Evolutionary conservation across 2,888 invertebrate species (phyloP).

Genomic region (Stenoptilia bipunctidactyla): DNA sequence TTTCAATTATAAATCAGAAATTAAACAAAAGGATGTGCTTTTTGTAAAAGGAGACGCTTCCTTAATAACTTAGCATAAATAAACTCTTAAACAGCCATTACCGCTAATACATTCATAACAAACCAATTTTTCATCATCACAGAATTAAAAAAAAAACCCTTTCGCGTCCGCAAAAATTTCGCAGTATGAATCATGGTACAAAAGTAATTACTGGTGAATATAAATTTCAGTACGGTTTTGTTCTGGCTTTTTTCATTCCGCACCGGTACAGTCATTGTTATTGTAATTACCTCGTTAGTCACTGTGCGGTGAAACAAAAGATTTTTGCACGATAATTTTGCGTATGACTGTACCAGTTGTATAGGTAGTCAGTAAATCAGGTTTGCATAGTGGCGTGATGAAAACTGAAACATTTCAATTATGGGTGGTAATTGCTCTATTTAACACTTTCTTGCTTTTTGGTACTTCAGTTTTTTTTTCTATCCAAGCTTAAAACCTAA

Average conservation of each 20-base stretch:
- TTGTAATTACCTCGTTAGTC: conserved; percentile 50
- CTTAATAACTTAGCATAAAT: conserved; percentile 10
- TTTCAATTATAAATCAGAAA: no score
- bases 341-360: not conserved
- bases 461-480: no score
- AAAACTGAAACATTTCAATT: no score
- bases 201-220: conserved; percentile 32
- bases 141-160: no score
- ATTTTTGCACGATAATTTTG: not conserved
- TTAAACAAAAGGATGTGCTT: no score
- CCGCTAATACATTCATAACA: not conserved
- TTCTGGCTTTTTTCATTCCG: conserved; percentile 31
- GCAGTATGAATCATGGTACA: conserved; percentile 7
- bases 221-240: conserved; percentile 37
- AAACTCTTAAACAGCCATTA: not conserved
- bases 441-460: no score
- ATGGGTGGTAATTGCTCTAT: no score
- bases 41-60: no score
- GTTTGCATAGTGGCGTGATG: no score
- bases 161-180: not conserved
- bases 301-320: conserved; percentile 15
- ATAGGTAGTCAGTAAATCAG: no score
- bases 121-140: no score
- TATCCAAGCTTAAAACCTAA: no score
- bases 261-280: conserved; percentile 37